Base-by-base conservation (phyloP, 2,888 invertebrate species). In the Platycheirus rosarum region DNA sequence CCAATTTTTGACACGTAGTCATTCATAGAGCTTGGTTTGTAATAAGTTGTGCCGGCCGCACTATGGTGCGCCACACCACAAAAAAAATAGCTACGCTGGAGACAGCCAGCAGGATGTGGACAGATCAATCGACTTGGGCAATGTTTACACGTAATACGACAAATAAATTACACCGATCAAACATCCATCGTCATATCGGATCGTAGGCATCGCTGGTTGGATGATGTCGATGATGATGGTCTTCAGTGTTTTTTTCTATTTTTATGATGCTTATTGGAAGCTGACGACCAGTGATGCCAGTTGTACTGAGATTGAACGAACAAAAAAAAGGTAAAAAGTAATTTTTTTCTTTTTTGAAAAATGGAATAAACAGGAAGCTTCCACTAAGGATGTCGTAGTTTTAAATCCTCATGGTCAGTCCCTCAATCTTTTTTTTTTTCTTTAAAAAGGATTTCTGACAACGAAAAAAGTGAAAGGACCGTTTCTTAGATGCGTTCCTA, bases 121-220 rank as follows among this genome's bases (percentile, higher is more conserved):
- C 84, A 78, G 78, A 84, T 84, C 84, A 84, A 84, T 84, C 84
- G 84, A 84, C 84, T 85, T 86, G 88, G 87, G 88, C 87, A 88
- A 89, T 88, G 89, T 89, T 89, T 88, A 89, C 89, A 89, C 89
- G 87, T 88, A 88, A 88, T 89, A 88, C 88, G 89, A 89, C 89
- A 89, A 89, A 89, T 89, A 89, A 89, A 89, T 89, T 89, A 88
- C 89, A 88, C 62, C 71, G 82, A 82, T 82, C 82, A 77, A 77
- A 82, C 82, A 71, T 82, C 63, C 77, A 82, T 82, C 82, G 77
- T 77, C 68, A 71, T 82, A 82, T 77, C 77, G 82, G 66, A 1
- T 66, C 49, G 65, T 49, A 48, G 37, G 18, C 68, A 82, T 82
- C 82, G 23, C 23, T 73, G 51, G 20, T 42, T 44, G 18, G 55